Evolutionary conservation across 2,113 vertebrate genomes (phyloP).

Genomic region (Excalfactoria chinensis): DNA sequence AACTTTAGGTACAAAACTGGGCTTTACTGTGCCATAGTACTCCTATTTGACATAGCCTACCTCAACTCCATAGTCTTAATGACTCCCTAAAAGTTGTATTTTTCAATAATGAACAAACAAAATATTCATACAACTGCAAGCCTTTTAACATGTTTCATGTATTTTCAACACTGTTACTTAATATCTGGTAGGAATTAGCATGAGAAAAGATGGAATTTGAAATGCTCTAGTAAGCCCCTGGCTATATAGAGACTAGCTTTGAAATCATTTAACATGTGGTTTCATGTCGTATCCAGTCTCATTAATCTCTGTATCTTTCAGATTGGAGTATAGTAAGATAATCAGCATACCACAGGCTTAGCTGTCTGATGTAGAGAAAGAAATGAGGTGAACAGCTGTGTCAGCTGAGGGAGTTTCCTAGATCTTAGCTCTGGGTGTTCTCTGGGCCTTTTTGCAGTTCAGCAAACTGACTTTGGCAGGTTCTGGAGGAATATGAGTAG

Average conservation of each 20-base stretch:
- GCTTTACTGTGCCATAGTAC: background rate
- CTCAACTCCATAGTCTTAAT: background rate
- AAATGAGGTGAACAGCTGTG: background rate
- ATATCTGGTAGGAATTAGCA: background rate
- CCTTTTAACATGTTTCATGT: background rate
- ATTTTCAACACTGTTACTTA: background rate
- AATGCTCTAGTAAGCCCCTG: background rate
- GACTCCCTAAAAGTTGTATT: background rate
- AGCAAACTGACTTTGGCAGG: background rate
- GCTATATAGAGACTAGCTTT: background rate
- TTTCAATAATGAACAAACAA: background rate
- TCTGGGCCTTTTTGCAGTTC: background rate
- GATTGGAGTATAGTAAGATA: background rate
- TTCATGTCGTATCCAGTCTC: background rate
- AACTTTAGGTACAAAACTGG: background rate
- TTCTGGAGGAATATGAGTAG: background rate
- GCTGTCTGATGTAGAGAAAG: background rate
- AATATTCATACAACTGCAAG: background rate
- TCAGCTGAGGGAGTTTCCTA: accelerated
- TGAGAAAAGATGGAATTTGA: background rate
- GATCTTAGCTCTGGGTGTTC: background rate
- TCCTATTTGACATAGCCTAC: background rate
- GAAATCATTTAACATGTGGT: background rate
- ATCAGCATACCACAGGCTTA: background rate
- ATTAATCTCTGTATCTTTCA: background rate